These are phyloP conservation scores for Dendroctonus ponderosae DNA, from an alignment of 1,140 invertebrate genomes.

Conservation along the genomic window DNA sequence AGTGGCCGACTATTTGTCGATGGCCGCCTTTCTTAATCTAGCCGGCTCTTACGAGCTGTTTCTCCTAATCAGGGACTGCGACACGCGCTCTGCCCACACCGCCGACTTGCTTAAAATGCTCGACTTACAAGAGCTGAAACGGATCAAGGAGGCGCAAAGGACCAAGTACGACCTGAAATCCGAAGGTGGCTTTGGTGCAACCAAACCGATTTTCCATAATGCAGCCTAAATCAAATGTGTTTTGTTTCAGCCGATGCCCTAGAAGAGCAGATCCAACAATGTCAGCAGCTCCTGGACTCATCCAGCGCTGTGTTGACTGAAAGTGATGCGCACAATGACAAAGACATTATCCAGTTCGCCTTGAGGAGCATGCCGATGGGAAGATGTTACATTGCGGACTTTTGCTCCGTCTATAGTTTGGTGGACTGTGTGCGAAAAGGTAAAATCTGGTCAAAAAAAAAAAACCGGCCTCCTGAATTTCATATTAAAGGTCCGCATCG, in stretches of 20 bases:
- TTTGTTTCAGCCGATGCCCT: conserved; percentile 25
- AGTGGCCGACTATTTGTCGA: conserved; percentile 30
- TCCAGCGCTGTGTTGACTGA: background rate
- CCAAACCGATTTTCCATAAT: background rate
- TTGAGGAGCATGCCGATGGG: conserved; percentile 27
- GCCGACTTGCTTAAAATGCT: conserved; percentile 22
- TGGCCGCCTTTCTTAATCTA: conserved; percentile 29
- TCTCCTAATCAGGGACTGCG: conserved; percentile 31
- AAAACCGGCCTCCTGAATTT: too few species aligned
- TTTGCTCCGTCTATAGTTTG: conserved; percentile 29
- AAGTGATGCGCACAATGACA: conserved; percentile 7
- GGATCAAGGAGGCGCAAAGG: conserved; percentile 12
- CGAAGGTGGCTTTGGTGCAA: conserved; percentile 12
- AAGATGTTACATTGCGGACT: conserved; percentile 35
- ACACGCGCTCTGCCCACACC: conserved; percentile 27
- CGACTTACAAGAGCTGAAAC: conserved; percentile 27
- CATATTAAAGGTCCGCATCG: too few species aligned
- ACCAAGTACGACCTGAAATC: conserved; percentile 33
- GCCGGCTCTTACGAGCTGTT: conserved; percentile 21
- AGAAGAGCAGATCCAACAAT: conserved; percentile 17
- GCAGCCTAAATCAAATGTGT: background rate
- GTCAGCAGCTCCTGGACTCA: conserved; percentile 4
- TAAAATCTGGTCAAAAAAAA: conserved; percentile 6
- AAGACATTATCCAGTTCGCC: conserved; percentile 16
- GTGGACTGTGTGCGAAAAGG: conserved; percentile 34